A percentile compares a stretch with the other conserved stretches of the same genome.
Conservation (phyloP, 2,113 vertebrate genomes). For the Mormyrus lacerda region DNA sequence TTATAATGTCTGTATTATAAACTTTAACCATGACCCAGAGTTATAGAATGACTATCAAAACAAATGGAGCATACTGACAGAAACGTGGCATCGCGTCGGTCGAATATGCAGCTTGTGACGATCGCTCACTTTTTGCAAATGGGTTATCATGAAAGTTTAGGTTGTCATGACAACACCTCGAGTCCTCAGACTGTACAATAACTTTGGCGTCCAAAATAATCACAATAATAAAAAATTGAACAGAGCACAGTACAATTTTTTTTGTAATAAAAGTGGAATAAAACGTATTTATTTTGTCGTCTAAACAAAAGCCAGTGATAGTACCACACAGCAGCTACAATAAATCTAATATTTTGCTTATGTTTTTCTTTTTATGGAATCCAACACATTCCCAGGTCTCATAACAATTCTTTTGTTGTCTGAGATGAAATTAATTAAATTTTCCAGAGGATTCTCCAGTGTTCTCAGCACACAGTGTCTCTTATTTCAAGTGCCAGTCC, state of each 20-base stretch:
- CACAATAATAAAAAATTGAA: not conserved
- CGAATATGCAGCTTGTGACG: not conserved
- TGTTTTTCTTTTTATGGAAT: not conserved
- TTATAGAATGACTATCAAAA: not conserved
- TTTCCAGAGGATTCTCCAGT: not conserved
- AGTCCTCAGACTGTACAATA: not conserved
- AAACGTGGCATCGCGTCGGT: not conserved
- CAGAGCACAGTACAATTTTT: not conserved
- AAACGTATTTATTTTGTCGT: not conserved
- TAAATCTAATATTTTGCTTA: not conserved
- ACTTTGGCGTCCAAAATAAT: not conserved
- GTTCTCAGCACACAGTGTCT: not conserved
- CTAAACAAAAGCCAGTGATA: not conserved
- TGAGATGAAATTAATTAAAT: not conserved
- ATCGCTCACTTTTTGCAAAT: not conserved
- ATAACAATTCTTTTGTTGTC: not conserved
- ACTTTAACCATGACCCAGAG: not conserved
- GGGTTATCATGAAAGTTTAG: not conserved
- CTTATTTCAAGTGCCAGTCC: not conserved
- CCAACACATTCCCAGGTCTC: not conserved
- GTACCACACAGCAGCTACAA: not conserved
- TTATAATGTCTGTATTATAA: not conserved
- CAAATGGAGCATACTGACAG: not conserved
- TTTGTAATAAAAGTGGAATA: not conserved
- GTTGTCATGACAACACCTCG: not conserved